phyloP scores from a whole-genome alignment of 2,797 vertebrate species.

The Microhierax caerulescens region DNA sequence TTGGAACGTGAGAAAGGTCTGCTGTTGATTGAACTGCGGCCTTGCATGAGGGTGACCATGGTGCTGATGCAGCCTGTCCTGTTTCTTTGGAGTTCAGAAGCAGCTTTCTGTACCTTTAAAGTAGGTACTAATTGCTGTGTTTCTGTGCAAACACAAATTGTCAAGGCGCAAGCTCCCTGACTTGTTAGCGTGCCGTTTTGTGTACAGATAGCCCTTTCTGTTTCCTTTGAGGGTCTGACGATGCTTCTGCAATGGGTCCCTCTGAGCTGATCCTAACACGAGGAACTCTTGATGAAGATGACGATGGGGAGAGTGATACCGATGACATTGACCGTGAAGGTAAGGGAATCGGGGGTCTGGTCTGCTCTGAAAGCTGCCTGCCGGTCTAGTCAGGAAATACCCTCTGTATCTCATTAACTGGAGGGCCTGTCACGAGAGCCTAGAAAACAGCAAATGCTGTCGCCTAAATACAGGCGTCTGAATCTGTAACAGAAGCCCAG shows the following conservation, averaged over 20 bases:
- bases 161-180: background rate
- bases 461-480: background rate
- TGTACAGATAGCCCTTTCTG: background rate
- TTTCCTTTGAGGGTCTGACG: constrained; percentile 56
- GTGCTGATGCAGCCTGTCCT: background rate
- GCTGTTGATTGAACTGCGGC: background rate
- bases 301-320: constrained; percentile 86
- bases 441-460: background rate
- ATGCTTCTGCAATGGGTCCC: constrained; percentile 74
- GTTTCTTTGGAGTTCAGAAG: background rate
- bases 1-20: background rate
- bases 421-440: background rate
- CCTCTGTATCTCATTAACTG: background rate
- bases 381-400: background rate
- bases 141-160: background rate
- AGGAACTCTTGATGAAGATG: constrained; percentile 80
- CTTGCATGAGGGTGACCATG: background rate
- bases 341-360: constrained; percentile 57
- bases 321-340: constrained; percentile 89
- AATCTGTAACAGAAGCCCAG: background rate
- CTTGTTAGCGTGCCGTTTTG: background rate
- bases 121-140: background rate
- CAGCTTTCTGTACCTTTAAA: background rate
- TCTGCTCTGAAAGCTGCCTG: background rate
- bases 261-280: constrained; percentile 92